Base-by-base conservation (phyloP, 2,797 vertebrate species). In the Melanotaenia pygmaea region DNA sequence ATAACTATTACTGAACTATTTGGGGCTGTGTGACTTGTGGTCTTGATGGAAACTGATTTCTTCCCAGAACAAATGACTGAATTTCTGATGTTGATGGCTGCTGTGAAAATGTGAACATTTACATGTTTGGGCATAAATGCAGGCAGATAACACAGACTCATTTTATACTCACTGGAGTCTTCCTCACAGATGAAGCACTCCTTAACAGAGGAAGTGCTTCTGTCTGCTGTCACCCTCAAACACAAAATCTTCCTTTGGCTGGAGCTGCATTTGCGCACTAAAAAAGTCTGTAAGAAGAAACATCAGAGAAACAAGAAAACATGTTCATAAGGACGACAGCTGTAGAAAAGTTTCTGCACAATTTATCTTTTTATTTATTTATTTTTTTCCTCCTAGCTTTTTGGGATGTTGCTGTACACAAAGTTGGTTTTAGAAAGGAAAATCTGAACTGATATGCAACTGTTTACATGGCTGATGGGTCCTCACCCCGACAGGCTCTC, bases 401-500 rank as follows among this genome's bases (percentile, higher is more conserved):
- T 45, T 7, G 43, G 43, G 18, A 45, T 45, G 4, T 45, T 43
- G 34, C 58, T 59, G 58, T 2, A 20, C 56, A 18, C 2, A 3
- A 58, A n/a, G 32, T 40, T 26, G 5, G 1, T 3, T 2, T n/a
- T 5, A 37, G 12, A 50, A 43, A 43, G 40, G 5, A 18, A 43
- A 43, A 43, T 43, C 14, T 43, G 40, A 43, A 43, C 14, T 16
- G 14, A 22, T 22, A 35, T 59, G 24, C 26, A 5, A 45, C 22
- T 54, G 13, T 10, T 38, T 40, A n/a, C 8, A 34, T 51, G 13
- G 43, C 4, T 45, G 64, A 66, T 20, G 7, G 13, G 47, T 60
- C 13, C 95, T 94, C 88, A 98, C 97, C 95, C 97, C 97, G 0
- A 95, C 91, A 8, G 95, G 95, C 85, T 98, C 95, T 13, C 95